phyloP scores from a whole-genome alignment of 2,888 invertebrate species.

The Lapara coniferarum region DNA sequence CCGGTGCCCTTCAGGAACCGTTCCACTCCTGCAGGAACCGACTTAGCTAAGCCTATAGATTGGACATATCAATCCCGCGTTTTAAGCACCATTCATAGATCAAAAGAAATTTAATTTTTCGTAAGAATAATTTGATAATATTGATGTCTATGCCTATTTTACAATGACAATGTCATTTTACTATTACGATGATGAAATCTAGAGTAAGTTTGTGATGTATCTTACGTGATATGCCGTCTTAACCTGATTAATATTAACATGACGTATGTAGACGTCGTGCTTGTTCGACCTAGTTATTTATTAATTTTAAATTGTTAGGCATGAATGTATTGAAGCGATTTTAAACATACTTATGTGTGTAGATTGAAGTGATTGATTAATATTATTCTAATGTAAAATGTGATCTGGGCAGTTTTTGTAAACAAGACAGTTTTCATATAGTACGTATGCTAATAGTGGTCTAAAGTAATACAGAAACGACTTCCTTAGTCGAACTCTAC shows the following conservation, averaged over 20 bases:
- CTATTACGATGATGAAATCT: not conserved
- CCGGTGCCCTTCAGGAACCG: no score
- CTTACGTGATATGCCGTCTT: not conserved
- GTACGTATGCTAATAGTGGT: slow-evolving; percentile 1
- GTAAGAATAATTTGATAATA: not conserved
- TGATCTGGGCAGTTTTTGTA: slow-evolving; percentile 13
- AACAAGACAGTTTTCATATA: not conserved
- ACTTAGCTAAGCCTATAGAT: no score
- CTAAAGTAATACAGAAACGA: slow-evolving; percentile 1
- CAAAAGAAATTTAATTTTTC: slow-evolving; percentile 27
- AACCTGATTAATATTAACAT: not conserved
- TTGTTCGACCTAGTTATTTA: not conserved
- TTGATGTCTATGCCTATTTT: not conserved
- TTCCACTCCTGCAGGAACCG: no score
- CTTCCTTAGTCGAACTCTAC: not conserved
- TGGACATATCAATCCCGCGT: slow-evolving; percentile 9
- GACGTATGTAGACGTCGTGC: not conserved
- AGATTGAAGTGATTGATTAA: not conserved
- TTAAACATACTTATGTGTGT: not conserved
- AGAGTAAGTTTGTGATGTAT: not conserved
- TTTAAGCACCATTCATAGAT: slow-evolving; percentile 49
- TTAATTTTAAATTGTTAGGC: not conserved
- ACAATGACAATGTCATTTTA: not conserved
- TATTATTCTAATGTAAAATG: slow-evolving; percentile 24
- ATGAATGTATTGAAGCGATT: not conserved